Percentiles rank a stretch among this genome's conserved stretches.
phyloP scores from a whole-genome alignment of 2,797 vertebrate species.

The Peromyscus eremicus region DNA sequence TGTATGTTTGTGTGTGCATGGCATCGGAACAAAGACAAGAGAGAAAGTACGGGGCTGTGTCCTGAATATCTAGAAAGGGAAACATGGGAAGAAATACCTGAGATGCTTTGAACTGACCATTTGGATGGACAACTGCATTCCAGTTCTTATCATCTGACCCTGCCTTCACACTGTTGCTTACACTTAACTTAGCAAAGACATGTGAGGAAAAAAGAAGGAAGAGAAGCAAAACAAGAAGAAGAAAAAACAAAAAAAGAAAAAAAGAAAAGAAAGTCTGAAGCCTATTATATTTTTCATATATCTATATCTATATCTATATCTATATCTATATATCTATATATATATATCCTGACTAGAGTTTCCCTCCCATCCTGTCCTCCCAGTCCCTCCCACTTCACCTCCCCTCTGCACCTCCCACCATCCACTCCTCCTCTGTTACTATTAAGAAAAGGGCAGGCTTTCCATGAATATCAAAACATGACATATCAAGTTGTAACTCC shows the following conservation, averaged over 20 bases:
- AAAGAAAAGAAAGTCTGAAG: slow-evolving; percentile 12
- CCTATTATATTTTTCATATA: background rate
- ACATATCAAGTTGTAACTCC: background rate
- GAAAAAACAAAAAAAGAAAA: background rate
- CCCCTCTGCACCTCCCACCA: background rate
- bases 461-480: background rate
- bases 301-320: no score
- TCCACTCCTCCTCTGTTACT: background rate
- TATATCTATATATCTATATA: no score
- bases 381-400: no score
- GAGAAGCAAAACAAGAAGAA: background rate
- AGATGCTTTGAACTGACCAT: slow-evolving; percentile 21
- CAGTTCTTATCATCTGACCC: slow-evolving; percentile 2
- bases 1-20: no score
- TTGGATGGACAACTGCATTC: slow-evolving; percentile 7
- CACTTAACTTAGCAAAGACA: slow-evolving; percentile 61
- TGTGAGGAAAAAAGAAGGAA: background rate
- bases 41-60: background rate
- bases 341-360: no score
- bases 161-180: background rate
- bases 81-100: background rate
- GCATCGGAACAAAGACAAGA: background rate
- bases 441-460: background rate
- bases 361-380: background rate
- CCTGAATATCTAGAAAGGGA: slow-evolving; percentile 5